phyloP scores from a whole-genome alignment of 2,888 invertebrate genomes.

The Nowickia ferox region DNA sequence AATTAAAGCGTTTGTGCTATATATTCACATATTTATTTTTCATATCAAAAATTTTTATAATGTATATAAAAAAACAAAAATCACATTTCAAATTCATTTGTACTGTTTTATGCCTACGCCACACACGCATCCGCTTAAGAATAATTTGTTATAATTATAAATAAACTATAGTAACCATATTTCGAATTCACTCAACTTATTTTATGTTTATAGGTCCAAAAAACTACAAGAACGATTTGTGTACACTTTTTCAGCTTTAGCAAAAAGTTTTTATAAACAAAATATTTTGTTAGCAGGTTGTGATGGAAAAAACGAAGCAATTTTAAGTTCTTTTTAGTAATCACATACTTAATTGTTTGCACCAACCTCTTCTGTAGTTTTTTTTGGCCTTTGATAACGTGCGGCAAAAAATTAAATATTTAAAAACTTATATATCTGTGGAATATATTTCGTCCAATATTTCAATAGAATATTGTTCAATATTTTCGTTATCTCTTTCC shows the following conservation, averaged over 20 bases:
- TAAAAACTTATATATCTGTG: constrained; percentile 20
- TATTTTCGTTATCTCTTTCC: constrained; percentile 11
- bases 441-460: constrained; percentile 16
- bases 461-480: constrained; percentile 16
- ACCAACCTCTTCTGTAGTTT: too few relatives aligned
- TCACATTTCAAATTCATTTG: constrained; percentile 19
- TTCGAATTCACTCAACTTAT: not conserved
- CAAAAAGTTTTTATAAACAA: too few relatives aligned
- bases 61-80: constrained; percentile 6
- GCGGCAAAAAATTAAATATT: not conserved
- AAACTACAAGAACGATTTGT: too few relatives aligned
- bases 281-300: too few relatives aligned
- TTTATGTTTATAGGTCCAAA: not conserved
- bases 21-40: not conserved
- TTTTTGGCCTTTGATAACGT: too few relatives aligned
- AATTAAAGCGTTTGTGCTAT: not conserved
- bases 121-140: not conserved
- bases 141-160: not conserved
- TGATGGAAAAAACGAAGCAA: too few relatives aligned
- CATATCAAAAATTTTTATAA: constrained; percentile 3
- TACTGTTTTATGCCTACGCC: constrained; percentile 1
- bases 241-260: too few relatives aligned
- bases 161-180: not conserved
- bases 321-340: too few relatives aligned
- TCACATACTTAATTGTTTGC: too few relatives aligned